Evolutionary conservation across 2,797 vertebrate genomes (phyloP).

Genomic region (Myiotriccus ornatus): DNA sequence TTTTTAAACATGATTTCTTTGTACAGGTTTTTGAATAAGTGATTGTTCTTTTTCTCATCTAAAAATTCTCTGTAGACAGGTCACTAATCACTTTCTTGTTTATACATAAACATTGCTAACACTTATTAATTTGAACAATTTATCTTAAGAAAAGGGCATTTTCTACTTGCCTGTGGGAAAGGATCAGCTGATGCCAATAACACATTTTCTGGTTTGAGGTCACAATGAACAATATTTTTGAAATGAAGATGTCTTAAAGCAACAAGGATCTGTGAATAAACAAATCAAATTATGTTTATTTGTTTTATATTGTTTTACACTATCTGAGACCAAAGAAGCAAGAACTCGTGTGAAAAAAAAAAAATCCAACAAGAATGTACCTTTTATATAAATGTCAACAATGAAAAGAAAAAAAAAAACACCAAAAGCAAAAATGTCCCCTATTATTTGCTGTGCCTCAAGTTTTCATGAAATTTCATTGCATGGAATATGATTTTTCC

Average conservation of each 20-base stretch:
- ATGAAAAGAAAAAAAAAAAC: not conserved
- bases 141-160: not conserved
- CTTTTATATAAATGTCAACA: not conserved
- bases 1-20: not conserved
- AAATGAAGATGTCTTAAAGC: conserved; percentile 96
- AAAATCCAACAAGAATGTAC: not conserved
- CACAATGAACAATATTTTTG: conserved; percentile 98
- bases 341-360: not conserved
- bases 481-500: not conserved
- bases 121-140: not conserved
- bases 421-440: not conserved
- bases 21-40: not conserved
- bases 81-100: not conserved
- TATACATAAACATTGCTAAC: not conserved
- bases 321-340: not conserved
- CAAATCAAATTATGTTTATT: not conserved
- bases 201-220: conserved; percentile 96
- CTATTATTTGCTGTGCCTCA: not conserved
- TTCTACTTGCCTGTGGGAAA: conserved; percentile 88
- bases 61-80: not conserved
- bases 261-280: conserved; percentile 87
- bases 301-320: not conserved
- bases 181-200: conserved; percentile 91
- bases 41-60: not conserved
- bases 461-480: not conserved